phyloP scores from a whole-genome alignment of 2,113 vertebrate genomes.

The Sebastes fasciatus region DNA sequence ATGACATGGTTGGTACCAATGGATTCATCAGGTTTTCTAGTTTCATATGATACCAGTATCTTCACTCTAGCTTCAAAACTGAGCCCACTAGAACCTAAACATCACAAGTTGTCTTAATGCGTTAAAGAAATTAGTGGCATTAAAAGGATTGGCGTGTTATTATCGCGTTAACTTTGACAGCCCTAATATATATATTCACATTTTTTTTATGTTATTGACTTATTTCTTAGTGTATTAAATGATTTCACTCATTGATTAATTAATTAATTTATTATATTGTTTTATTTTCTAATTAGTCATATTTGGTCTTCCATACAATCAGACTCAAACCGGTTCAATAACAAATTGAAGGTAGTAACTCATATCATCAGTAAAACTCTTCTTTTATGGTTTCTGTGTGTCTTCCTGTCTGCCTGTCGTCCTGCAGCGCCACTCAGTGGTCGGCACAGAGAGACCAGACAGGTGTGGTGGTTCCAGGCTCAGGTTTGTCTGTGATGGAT shows the following conservation, averaged over 20 bases:
- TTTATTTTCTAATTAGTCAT: background rate
- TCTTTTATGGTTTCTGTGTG: background rate
- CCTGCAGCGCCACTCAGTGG: constrained; percentile 33
- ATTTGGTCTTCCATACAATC: background rate
- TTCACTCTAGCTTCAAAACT: too few relatives aligned
- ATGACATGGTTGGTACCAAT: too few relatives aligned
- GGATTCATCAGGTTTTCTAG: too few relatives aligned
- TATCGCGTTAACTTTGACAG: too few relatives aligned
- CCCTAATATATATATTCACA: too few relatives aligned
- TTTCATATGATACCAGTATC: too few relatives aligned
- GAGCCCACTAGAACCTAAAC: too few relatives aligned
- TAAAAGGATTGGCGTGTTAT: too few relatives aligned
- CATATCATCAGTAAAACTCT: background rate
- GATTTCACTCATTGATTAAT: background rate
- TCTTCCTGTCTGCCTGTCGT: background rate
- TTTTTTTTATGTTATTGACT: background rate
- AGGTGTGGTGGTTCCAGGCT: background rate
- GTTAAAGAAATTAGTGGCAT: too few relatives aligned
- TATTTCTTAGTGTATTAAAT: background rate
- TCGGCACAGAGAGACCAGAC: background rate
- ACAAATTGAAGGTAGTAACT: background rate
- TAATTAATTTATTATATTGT: background rate
- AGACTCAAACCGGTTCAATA: background rate
- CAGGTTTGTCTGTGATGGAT: background rate
- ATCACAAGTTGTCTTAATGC: too few relatives aligned